Base-by-base conservation (phyloP, 2,113 vertebrate species). In the Pao palembangensis region DNA sequence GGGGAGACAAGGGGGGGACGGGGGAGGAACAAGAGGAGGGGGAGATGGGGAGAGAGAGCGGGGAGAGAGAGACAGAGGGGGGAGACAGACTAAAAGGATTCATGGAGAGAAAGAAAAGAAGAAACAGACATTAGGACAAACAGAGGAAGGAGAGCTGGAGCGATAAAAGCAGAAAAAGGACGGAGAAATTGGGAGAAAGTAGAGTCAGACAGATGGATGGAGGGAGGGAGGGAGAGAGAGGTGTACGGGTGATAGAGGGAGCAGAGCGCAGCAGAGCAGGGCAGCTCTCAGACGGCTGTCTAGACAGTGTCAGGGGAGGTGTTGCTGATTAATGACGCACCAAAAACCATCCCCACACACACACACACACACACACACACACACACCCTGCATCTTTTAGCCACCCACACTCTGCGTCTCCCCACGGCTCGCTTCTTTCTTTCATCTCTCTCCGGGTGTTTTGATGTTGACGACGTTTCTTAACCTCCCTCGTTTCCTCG, bases 261-360 rank as follows among this genome's bases (percentile, higher is more conserved):
- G 72, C 73, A 76, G 80, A 81, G 80, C 55, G 61, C 74, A 79
- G 75, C 75, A 56, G 82, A 84, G 81, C 78, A 73, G 87, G 81
- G 78, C 75, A 83, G 82, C 84, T 84, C 80, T 81, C 84, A 81
- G 85, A 88, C 83, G 80, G 79, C 84, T 87, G 85, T 88, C 87
- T 90, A 88, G 88, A 88, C 83, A 71, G 84, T 87, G 85, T 88
- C 84, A 86, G 77, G 83, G 82, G 83, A 86, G 86, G 84, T 79
- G 82, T 77, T 88, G 83, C 81, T 88, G 88, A 87, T 88, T 88
- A 86, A 84, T 86, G 85, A 87, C 68, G 80, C 83, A 78, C 82
- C 74, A 80, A 76, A 78, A 81, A 64, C 76, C 68, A 53, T 51
- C 55, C 64, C 49, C 70, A 73, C 73, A 61, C 57, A 58, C 67